A percentile compares a stretch with the other conserved stretches of the same genome.
These are phyloP conservation scores for Bovichtus diacanthus DNA, from an alignment of 2,797 vertebrate species.

Conservation along the genomic window DNA sequence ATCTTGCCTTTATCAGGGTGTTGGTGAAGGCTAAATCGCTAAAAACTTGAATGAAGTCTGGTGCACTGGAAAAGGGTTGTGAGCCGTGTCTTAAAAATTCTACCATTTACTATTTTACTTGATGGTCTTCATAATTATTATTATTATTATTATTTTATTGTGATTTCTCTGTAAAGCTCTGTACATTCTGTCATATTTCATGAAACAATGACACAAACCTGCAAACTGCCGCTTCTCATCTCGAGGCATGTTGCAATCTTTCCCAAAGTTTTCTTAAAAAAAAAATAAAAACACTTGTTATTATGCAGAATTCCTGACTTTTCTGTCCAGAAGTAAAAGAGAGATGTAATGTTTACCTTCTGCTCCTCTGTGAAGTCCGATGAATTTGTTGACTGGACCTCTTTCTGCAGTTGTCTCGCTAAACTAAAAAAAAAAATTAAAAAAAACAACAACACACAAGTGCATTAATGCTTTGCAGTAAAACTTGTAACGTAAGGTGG, in stretches of 20 bases:
- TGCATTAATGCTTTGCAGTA: constrained; percentile 18
- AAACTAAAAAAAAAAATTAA: too few relatives aligned
- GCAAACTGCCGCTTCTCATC: constrained; percentile 94
- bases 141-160: too few relatives aligned
- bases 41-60: not conserved
- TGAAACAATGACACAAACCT: constrained; percentile 83
- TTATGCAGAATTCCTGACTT: not conserved
- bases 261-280: constrained; percentile 92
- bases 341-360: constrained; percentile 87
- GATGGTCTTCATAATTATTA: not conserved
- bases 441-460: constrained; percentile 27
- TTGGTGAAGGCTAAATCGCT: not conserved
- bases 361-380: constrained; percentile 97
- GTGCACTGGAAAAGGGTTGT: not conserved
- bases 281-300: not conserved
- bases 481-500: not conserved
- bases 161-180: not conserved
- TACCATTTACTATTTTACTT: not conserved
- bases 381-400: constrained; percentile 92
- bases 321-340: not conserved
- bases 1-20: not conserved
- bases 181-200: not conserved
- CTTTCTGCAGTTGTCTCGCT: constrained; percentile 96
- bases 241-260: constrained; percentile 98
- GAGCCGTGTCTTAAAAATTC: too few relatives aligned